Percentiles rank a stretch among this genome's conserved stretches.
phyloP scores from a whole-genome alignment of 2,888 invertebrate genomes.

The Macrophya annulata region DNA sequence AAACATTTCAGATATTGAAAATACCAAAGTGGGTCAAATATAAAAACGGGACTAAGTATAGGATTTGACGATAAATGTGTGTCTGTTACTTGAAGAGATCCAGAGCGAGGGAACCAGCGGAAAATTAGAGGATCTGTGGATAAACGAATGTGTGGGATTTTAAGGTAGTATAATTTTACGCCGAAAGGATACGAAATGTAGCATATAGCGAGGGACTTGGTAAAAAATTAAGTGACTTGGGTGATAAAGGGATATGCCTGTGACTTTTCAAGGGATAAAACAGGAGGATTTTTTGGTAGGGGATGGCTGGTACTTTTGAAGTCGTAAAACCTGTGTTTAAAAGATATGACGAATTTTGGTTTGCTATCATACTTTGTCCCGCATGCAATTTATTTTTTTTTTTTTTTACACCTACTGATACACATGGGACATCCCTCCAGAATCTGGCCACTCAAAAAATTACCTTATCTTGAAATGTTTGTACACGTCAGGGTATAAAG shows the following conservation, averaged over 20 bases:
- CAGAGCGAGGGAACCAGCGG: constrained; percentile 4
- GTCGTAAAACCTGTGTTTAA: neutral
- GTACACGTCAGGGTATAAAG: too few relatives aligned
- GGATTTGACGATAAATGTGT: neutral
- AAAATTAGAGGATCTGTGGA: constrained; percentile 14
- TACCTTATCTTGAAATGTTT: too few relatives aligned
- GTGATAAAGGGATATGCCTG: constrained; percentile 31
- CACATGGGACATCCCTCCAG: neutral
- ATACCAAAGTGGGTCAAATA: neutral
- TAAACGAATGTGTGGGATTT: constrained; percentile 23
- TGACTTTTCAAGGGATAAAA: neutral
- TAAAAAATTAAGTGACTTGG: constrained; percentile 33
- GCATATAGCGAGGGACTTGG: neutral
- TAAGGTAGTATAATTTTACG: constrained; percentile 1
- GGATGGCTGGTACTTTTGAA: neutral
- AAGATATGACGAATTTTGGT: neutral
- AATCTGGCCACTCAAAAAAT: too few relatives aligned
- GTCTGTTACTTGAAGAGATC: constrained; percentile 1
- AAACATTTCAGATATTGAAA: neutral
- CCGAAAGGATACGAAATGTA: constrained; percentile 29
- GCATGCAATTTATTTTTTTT: too few relatives aligned
- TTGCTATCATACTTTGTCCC: neutral
- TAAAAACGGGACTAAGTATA: constrained; percentile 2
- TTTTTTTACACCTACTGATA: neutral
- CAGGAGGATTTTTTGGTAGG: neutral